A percentile compares a stretch with the other conserved stretches of the same genome.
phyloP scores from a whole-genome alignment of 2,797 vertebrate genomes.

The Hydrolagus colliei region DNA sequence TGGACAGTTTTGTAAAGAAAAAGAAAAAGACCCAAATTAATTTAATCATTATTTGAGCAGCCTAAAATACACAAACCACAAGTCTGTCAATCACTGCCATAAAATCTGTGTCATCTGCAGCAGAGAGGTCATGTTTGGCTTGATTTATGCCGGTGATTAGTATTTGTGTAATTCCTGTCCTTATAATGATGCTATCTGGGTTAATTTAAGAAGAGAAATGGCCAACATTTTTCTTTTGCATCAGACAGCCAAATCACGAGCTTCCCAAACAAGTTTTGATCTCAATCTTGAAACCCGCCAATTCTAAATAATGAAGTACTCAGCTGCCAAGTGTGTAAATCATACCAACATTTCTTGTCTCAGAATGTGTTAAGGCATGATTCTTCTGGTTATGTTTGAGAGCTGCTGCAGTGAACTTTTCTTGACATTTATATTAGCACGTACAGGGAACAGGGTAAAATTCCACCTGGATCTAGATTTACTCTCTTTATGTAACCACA shows the following conservation, averaged over 20 bases:
- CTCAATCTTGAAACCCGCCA: background rate
- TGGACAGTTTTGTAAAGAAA: background rate
- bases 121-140: background rate
- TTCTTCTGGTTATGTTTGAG: conserved; percentile 65
- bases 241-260: background rate
- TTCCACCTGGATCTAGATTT: too few species aligned
- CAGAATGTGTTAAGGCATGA: conserved; percentile 77
- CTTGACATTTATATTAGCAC: conserved; percentile 69
- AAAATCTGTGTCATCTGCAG: background rate
- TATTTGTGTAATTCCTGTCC: conserved; percentile 26
- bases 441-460: conserved; percentile 44
- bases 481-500: too few species aligned
- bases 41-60: background rate
- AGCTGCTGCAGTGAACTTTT: conserved; percentile 79
- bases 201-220: conserved; percentile 26
- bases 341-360: conserved; percentile 57
- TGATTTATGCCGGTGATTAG: conserved; percentile 31
- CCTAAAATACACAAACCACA: conserved; percentile 14
- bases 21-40: background rate
- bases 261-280: conserved; percentile 21
- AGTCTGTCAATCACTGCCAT: conserved; percentile 4
- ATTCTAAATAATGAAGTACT: conserved; percentile 24
- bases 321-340: conserved; percentile 55
- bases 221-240: background rate
- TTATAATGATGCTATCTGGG: conserved; percentile 2